Evolutionary conservation across 2,888 invertebrate species (phyloP).

Genomic region (Campoplex capitator): DNA sequence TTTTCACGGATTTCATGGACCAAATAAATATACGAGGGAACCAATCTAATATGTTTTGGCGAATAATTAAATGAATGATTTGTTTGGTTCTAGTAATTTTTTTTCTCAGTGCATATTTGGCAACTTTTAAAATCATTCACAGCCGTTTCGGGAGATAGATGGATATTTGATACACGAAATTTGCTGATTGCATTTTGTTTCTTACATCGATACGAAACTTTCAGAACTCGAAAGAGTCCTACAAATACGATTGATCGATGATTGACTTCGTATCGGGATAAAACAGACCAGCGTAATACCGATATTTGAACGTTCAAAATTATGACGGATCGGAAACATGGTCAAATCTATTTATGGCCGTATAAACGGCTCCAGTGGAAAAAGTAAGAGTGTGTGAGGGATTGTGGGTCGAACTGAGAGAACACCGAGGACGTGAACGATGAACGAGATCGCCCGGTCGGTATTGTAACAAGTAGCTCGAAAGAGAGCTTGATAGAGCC

Average conservation of each 20-base stretch:
- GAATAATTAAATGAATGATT: too few species aligned
- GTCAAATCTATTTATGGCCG: too few species aligned
- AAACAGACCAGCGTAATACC: neutral
- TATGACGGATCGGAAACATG: slow-evolving; percentile 31
- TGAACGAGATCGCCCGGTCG: slow-evolving; percentile 57
- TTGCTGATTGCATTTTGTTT: neutral
- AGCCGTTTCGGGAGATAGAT: too few species aligned
- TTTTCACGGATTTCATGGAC: too few species aligned
- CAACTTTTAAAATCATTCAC: too few species aligned
- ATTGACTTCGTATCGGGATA: neutral
- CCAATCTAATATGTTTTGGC: too few species aligned
- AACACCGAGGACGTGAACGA: slow-evolving; percentile 36
- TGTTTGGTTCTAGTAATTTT: too few species aligned
- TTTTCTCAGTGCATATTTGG: too few species aligned
- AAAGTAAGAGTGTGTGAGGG: slow-evolving; percentile 21
- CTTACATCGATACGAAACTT: neutral
- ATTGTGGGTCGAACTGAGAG: slow-evolving; percentile 8
- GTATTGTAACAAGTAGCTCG: slow-evolving; percentile 57
- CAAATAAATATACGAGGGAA: too few species aligned
- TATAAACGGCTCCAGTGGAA: neutral
- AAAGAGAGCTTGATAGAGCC: slow-evolving; percentile 79
- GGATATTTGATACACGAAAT: too few species aligned
- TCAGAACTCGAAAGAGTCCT: neutral
- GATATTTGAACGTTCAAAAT: slow-evolving; percentile 3
- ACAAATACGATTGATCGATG: neutral